Evolutionary conservation across 2,888 invertebrate species (phyloP).

Genomic region (Eremobia ochroleuca): DNA sequence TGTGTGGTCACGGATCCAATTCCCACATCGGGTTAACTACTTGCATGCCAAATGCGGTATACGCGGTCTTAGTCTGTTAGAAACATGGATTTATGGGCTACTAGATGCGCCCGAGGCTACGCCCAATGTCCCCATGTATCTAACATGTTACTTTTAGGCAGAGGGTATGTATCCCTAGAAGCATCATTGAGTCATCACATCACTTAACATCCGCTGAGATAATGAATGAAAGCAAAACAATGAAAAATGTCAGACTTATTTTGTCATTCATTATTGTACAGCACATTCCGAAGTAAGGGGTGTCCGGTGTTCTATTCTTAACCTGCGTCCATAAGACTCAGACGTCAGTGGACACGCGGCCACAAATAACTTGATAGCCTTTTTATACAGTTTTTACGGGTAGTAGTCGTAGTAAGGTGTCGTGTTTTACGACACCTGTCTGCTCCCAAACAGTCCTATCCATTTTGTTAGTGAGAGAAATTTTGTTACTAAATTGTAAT

Average conservation of each 20-base stretch:
- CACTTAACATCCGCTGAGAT: neutral
- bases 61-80: constrained; percentile 1
- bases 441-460: too few species aligned
- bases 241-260: neutral
- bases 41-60: constrained; percentile 22
- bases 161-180: neutral
- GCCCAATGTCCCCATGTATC: neutral
- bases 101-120: neutral
- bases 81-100: constrained; percentile 5
- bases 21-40: constrained; percentile 14
- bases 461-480: neutral
- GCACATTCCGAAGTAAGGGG: neutral
- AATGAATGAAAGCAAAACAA: neutral
- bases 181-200: neutral
- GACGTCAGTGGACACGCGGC: neutral
- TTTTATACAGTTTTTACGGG: constrained; percentile 36
- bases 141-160: neutral
- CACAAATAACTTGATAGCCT: constrained; percentile 25
- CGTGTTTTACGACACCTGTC: constrained; percentile 9
- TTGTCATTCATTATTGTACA: neutral
- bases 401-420: constrained; percentile 5
- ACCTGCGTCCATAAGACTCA: neutral
- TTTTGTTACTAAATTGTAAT: too few species aligned
- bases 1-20: constrained; percentile 21
- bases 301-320: constrained; percentile 17